Evolutionary conservation across 2,797 vertebrate species (phyloP).

Genomic region (Emydoidea blandingii): DNA sequence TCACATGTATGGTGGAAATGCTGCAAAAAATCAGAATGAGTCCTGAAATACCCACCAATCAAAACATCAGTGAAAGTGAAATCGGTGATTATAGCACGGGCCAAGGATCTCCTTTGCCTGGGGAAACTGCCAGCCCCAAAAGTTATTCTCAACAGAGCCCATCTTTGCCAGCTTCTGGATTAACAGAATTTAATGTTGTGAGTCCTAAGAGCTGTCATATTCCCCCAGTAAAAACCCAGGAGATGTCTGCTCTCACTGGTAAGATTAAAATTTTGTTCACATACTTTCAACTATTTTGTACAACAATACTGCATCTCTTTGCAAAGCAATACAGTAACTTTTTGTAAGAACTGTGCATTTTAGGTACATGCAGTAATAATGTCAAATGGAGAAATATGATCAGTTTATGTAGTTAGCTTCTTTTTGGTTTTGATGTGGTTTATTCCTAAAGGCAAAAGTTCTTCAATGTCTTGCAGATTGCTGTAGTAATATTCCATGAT

Average conservation of each 20-base stretch:
- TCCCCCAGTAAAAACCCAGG: background rate
- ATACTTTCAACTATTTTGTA: background rate
- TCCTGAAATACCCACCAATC: constrained; percentile 3
- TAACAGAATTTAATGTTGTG: background rate
- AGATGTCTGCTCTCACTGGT: constrained; percentile 46
- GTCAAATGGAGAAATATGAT: rapidly evolving
- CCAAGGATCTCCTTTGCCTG: constrained; percentile 60
- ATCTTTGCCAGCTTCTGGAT: constrained; percentile 59
- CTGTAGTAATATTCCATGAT: background rate
- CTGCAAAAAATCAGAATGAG: constrained; percentile 24
- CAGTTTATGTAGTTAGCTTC: background rate
- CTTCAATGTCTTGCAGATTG: background rate
- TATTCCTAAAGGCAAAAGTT: background rate
- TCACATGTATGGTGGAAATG: background rate
- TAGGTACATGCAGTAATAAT: rapidly evolving
- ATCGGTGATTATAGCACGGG: background rate
- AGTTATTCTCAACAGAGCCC: constrained; percentile 60
- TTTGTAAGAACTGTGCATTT: background rate
- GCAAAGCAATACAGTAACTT: rapidly evolving
- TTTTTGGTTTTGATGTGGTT: background rate
- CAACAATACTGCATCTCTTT: background rate
- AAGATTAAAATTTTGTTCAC: constrained; percentile 39
- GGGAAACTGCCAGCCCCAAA: constrained; percentile 65
- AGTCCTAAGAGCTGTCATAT: background rate
- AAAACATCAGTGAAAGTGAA: constrained; percentile 32